Conservation (phyloP, 2,797 vertebrate genomes). For the Taeniopygia guttata region DNA sequence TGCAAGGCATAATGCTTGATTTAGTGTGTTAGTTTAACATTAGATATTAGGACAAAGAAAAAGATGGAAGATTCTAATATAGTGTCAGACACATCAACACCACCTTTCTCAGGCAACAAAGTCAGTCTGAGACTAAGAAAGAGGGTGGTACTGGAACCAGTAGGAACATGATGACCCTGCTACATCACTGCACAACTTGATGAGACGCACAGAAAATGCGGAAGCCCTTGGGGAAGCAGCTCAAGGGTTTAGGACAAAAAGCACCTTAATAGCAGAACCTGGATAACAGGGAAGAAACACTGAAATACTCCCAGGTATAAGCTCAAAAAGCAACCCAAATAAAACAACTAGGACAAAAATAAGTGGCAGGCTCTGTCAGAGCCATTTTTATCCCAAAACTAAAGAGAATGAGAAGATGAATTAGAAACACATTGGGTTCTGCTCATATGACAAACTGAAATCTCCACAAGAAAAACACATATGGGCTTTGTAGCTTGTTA, state of each 20-base stretch:
- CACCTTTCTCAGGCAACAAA: background rate
- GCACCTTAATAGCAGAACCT: background rate
- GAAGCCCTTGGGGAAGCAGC: background rate
- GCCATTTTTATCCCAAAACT: background rate
- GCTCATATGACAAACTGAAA: background rate
- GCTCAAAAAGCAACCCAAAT: background rate
- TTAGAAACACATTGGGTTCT: background rate
- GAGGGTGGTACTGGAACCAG: background rate
- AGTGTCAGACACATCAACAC: background rate
- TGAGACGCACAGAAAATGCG: background rate
- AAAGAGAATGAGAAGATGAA: background rate
- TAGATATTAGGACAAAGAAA: background rate
- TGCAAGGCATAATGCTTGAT: background rate
- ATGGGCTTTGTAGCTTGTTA: background rate
- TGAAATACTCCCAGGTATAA: background rate
- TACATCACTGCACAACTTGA: background rate
- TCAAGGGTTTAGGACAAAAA: background rate
- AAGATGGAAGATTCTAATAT: background rate
- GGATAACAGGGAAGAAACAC: background rate
- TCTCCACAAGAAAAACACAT: background rate
- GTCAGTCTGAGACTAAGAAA: background rate
- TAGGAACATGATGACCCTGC: background rate
- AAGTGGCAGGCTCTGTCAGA: background rate
- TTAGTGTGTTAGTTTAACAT: background rate
- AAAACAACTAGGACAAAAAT: background rate